Conservation (phyloP, 2,797 vertebrate genomes). For the Catostomus latipinnis region DNA sequence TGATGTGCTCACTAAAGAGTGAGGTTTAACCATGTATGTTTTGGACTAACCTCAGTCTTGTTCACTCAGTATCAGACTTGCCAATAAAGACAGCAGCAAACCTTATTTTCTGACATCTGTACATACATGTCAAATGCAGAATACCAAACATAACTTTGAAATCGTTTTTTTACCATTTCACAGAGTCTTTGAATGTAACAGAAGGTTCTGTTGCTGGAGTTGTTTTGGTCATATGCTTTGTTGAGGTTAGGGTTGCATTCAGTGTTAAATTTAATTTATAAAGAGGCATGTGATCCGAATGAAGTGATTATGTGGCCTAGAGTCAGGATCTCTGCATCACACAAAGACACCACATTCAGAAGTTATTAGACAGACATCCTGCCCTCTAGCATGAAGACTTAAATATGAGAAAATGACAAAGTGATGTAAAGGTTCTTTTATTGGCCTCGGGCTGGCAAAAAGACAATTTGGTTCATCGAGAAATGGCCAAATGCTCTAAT, state of each 20-base stretch:
- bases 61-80: conserved; percentile 16
- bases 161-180: conserved; percentile 9
- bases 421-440: conserved; percentile 35
- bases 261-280: conserved; percentile 70
- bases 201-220: conserved; percentile 37
- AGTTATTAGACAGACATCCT: conserved; percentile 52
- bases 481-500: conserved; percentile 7
- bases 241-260: conserved; percentile 58
- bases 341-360: conserved; percentile 56
- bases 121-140: conserved; percentile 2
- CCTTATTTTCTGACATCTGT: background rate
- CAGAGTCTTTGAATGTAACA: conserved; percentile 33
- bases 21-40: conserved; percentile 14
- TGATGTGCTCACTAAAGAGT: background rate
- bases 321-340: conserved; percentile 47
- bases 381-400: conserved; percentile 39
- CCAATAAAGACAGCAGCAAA: conserved; percentile 17
- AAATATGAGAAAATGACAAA: conserved; percentile 45
- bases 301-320: conserved; percentile 42
- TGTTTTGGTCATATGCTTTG: conserved; percentile 56
- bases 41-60: conserved; percentile 5
- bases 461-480: conserved; percentile 35
- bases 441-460: conserved; percentile 29
- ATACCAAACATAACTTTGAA: conserved; percentile 10
- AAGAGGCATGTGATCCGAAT: conserved; percentile 70